Evolutionary conservation across 2,888 invertebrate species (phyloP), one percentile per base, ranked within the genome.

Genomic region (Tetheella fluctuosa): DNA sequence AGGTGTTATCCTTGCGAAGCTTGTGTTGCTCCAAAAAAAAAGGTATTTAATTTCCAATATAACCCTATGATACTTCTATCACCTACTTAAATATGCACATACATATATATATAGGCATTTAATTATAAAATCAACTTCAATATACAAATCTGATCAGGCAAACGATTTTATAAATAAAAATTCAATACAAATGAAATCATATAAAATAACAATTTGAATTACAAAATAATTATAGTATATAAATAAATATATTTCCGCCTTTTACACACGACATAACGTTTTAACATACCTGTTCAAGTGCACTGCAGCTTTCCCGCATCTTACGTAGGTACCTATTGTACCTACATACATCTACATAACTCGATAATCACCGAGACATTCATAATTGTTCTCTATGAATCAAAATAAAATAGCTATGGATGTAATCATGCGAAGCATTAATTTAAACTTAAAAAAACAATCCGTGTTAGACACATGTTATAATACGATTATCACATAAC

Each of bases 331-430:
- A 52, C 23, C 20, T 13, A 23, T 10, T 13, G 23, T n/a, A n/a
- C n/a, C n/a, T n/a, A n/a, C n/a, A 1, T 52, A 10, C 52, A 7
- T 52, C 13, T 30, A 28, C n/a, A 28, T 54, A 54, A 28, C 30
- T 54, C 6, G 17, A 6, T 54, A 30, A 54, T 17, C 10, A 54
- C 54, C 30, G 54, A n/a, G 23, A 30, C 30, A 54, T 54, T 12
- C 20, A 28, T 54, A 4, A 54, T 30, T 54, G 54, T 54, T 30
- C 12, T 15, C 17, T 30, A 15, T 17, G 30, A 28, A 28, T 20
- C 54, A 4, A 34, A 54, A 17, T 53, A 3, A 53, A 15, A 53
- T 28, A 54, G 28, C 3, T 13, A 54, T 30, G 20, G 30, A 17
- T 54, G 15, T 54, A n/a, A 30, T 23, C 54, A 17, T 30, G 15